Evolutionary conservation across 2,797 vertebrate genomes (phyloP).

Genomic region (Smutsia gigantea): DNA sequence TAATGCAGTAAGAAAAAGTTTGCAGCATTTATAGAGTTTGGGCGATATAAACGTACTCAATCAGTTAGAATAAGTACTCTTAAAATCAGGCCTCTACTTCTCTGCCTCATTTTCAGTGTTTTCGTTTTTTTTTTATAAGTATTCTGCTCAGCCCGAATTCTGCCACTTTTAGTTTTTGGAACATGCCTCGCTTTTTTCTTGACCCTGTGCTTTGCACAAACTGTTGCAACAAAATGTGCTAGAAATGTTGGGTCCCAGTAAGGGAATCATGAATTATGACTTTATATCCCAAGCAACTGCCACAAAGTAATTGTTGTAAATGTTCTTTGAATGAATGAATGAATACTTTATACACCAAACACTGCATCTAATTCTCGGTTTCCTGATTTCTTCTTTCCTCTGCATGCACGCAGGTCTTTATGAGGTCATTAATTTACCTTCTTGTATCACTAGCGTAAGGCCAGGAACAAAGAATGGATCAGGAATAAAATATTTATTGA

Average conservation of each 20-base stretch:
- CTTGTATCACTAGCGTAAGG: neutral
- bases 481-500: neutral
- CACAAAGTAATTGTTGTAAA: neutral
- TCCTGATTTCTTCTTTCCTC: neutral
- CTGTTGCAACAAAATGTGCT: neutral
- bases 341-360: neutral
- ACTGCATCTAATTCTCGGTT: neutral
- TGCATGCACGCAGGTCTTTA: neutral
- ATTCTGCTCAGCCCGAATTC: neutral
- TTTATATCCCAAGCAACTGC: neutral
- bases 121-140: neutral
- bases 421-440: neutral
- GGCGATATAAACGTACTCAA: neutral
- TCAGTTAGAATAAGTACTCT: neutral
- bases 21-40: neutral
- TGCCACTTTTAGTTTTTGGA: neutral
- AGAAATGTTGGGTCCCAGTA: neutral
- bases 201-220: neutral
- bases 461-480: neutral
- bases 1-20: neutral
- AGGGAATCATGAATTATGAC: neutral
- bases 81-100: neutral
- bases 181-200: neutral
- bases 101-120: neutral
- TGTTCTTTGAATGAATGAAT: neutral